Evolutionary conservation across 1,140 invertebrate species (phyloP), one percentile per base, ranked within the genome.

Genomic region (Thrips palmi): DNA sequence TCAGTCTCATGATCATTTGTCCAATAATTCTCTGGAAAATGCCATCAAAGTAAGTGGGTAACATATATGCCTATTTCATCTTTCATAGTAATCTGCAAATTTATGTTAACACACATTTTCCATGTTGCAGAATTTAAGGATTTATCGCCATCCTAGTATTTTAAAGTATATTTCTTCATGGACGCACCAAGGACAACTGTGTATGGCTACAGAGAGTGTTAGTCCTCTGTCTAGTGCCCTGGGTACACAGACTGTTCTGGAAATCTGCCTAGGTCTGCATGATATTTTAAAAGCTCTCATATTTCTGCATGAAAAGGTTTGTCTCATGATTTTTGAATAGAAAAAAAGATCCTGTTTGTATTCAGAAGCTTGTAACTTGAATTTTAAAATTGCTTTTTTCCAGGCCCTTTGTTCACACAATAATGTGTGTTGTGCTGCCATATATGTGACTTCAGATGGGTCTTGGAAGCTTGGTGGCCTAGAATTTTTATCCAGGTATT

Each of bases 391-490:
- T 21, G 17, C 28, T 45, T 23, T 40, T 27, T 57, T 59, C 39
- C 46, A 68, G 61, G 79, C 74, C 29, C 49, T 57, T n/a, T 65
- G 69, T 24, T 74, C 77, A 15, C 85, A 88, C 52, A 81, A 86
- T 37, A 87, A 87, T 59, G 57, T 89, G 14, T 74, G 76, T 49
- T 63, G 69, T 39, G 68, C 72, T 45, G 72, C 80, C n/a, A 66
- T 89, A 39, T 87, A 82, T 59, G 73, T 87, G 3, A 73, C 73
- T 6, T 62, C 67, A 11, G 78, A 85, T 56, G 80, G 81, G 4
- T 71, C 64, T 40, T 88, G 83, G 83, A 81, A 77, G 54, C 58
- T 89, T 11, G 79, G 78, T 14, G 80, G 79, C 3, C 59, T 87
- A 36, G 80, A 87, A 52, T 81, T 75, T 58, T 58, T 81, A 1